Evolutionary conservation across 2,797 vertebrate genomes (phyloP).

Genomic region (Poecilia wingei): DNA sequence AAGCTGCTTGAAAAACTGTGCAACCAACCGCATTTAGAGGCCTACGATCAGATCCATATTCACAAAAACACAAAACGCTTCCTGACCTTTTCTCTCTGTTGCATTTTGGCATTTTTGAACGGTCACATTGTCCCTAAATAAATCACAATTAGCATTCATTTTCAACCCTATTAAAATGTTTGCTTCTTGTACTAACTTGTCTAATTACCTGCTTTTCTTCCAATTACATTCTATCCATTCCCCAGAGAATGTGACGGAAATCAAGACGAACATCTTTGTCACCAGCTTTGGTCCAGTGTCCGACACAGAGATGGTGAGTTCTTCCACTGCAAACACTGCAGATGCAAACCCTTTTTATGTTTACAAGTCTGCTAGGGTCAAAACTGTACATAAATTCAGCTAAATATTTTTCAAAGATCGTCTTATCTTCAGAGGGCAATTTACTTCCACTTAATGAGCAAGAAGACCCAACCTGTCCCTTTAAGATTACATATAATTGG

Average conservation of each 20-base stretch:
- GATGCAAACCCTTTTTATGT: not conserved
- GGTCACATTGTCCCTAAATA: not conserved
- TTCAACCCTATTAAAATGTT: not conserved
- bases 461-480: not conserved
- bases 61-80: conserved; percentile 23
- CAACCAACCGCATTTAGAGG: conserved; percentile 17
- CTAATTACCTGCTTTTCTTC: not conserved
- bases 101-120: not conserved
- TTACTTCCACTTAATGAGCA: not conserved
- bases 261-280: conserved; percentile 94
- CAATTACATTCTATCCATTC: conserved; percentile 16
- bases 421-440: not conserved
- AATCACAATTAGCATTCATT: not conserved
- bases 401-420: not conserved
- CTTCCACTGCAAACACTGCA: conserved; percentile 8
- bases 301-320: conserved; percentile 95
- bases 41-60: conserved; percentile 22
- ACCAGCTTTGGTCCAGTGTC: conserved; percentile 95
- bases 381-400: conserved; percentile 10
- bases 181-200: not conserved
- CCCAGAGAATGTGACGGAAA: conserved; percentile 92
- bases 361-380: not conserved
- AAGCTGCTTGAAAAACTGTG: conserved; percentile 37
- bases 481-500: not conserved
- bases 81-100: not conserved